A percentile compares a stretch with the other conserved stretches of the same genome.
Conservation (phyloP, 2,113 vertebrate species). For the Indicator maculatus region DNA sequence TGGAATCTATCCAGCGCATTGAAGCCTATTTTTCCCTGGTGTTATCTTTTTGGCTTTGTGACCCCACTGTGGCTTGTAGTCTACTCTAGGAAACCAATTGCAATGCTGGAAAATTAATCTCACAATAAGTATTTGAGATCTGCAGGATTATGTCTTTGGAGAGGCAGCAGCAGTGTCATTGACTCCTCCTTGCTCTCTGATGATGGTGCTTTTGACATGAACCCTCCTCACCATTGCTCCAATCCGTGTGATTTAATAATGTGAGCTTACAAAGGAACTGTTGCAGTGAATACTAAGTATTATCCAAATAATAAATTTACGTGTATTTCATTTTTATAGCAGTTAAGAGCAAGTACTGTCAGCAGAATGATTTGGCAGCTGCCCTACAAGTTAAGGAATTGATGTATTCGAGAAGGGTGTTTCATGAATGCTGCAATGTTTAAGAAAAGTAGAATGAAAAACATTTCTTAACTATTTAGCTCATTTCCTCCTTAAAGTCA, state of each 20-base stretch:
- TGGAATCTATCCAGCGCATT: neutral
- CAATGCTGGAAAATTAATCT: conserved; percentile 31
- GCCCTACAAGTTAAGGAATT: neutral
- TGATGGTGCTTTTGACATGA: neutral
- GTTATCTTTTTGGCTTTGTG: neutral
- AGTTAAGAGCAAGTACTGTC: neutral
- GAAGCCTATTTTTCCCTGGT: neutral
- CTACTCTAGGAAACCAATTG: neutral
- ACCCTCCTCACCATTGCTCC: neutral
- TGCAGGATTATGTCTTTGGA: conserved; percentile 1
- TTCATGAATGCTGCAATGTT: neutral
- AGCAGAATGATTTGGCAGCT: neutral
- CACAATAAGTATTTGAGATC: neutral
- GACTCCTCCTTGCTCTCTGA: neutral
- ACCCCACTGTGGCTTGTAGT: neutral
- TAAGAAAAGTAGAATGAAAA: neutral
- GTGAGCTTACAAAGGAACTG: neutral
- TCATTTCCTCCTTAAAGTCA: neutral
- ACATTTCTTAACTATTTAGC: neutral
- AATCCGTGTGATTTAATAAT: neutral
- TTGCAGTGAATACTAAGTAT: neutral
- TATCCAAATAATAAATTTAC: neutral
- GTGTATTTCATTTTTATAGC: neutral
- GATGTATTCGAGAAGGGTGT: neutral
- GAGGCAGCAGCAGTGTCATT: neutral